Percentiles rank a stretch among this genome's conserved stretches.
Evolutionary conservation across 53 echinoderm and acorn worm species (phyloP).

Genomic region (Paelopatides confundens): DNA sequence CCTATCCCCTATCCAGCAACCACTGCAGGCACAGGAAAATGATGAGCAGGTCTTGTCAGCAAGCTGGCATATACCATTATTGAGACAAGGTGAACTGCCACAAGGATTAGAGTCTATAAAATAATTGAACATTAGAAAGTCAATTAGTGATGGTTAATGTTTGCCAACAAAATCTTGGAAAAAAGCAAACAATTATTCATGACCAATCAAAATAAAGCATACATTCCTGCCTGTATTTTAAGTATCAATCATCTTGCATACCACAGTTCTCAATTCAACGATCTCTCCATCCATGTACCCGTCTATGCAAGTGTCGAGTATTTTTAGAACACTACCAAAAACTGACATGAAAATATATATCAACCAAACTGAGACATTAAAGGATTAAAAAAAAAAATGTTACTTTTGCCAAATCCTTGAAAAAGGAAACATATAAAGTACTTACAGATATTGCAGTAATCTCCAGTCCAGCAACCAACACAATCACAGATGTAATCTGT

Average conservation of each 20-base stretch:
- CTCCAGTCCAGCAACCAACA: constrained; percentile 73
- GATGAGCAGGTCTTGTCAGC: constrained; percentile 34
- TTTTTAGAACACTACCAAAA: no score
- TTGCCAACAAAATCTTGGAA: no score
- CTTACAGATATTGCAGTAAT: constrained; percentile 68
- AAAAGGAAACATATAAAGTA: no score
- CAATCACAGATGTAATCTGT: constrained; percentile 63
- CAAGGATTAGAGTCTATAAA: constrained; percentile 66
- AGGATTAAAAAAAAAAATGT: background rate
- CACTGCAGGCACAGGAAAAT: constrained; percentile 70
- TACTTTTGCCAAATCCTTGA: background rate
- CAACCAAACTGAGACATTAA: background rate
- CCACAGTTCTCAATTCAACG: no score
- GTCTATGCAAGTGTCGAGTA: no score
- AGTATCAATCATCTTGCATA: no score
- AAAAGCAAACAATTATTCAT: no score
- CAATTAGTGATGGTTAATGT: no score
- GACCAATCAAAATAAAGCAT: no score
- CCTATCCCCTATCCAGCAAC: constrained; percentile 69
- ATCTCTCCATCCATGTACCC: no score
- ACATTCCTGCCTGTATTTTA: no score
- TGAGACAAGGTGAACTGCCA: constrained; percentile 64
- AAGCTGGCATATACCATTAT: constrained; percentile 63
- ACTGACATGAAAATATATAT: background rate
- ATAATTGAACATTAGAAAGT: no score